Percentiles rank a stretch among this genome's conserved stretches.
Evolutionary conservation across 2,113 vertebrate genomes (phyloP).

Genomic region (Fregetta grallaria): DNA sequence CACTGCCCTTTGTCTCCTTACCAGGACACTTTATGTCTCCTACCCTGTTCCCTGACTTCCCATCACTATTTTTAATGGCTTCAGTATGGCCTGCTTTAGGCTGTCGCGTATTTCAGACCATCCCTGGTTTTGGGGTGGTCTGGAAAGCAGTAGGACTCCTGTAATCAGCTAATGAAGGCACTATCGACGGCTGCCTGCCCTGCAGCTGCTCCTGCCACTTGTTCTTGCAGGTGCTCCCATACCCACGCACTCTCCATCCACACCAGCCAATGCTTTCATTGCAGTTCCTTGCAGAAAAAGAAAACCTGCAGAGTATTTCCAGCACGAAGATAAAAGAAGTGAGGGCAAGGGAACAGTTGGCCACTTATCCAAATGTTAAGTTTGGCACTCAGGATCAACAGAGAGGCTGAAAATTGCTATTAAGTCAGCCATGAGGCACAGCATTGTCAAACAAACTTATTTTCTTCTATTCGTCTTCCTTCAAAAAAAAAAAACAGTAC

Average conservation of each 20-base stretch:
- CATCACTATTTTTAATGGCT: neutral
- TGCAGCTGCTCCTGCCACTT: neutral
- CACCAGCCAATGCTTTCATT: neutral
- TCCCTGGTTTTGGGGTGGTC: neutral
- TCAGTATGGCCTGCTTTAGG: neutral
- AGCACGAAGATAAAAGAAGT: neutral
- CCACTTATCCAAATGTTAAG: neutral
- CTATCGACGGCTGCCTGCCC: rapidly evolving
- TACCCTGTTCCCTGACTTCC: neutral
- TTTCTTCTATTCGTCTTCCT: neutral
- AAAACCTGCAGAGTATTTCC: neutral
- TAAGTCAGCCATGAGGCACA: neutral
- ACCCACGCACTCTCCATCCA: neutral
- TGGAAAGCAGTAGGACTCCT: neutral
- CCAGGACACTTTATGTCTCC: neutral
- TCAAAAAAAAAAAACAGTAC: neutral
- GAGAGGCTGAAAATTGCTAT: neutral
- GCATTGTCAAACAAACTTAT: neutral
- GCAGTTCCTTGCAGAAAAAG: neutral
- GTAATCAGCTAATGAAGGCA: neutral
- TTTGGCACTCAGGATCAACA: neutral
- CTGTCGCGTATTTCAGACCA: neutral
- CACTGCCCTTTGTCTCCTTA: neutral
- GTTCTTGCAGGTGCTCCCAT: neutral
- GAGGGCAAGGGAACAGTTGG: neutral